Conservation (phyloP, 2,888 invertebrate species). For the Mesorhabditis spiculigera region DNA sequence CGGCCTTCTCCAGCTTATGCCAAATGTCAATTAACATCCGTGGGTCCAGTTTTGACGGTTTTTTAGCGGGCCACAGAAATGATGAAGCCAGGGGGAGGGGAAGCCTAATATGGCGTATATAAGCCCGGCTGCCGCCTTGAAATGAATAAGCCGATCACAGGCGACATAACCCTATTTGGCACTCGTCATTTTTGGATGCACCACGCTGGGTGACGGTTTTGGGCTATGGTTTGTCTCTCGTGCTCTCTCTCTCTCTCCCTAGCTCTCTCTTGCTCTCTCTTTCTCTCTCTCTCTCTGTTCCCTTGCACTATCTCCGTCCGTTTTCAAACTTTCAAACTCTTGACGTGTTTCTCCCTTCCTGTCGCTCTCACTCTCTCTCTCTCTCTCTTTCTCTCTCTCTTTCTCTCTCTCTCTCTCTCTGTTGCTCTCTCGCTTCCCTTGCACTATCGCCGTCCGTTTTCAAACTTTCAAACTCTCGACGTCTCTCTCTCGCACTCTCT, state of each 20-base stretch:
- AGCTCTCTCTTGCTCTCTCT: too few relatives aligned
- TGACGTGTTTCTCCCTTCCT: slow-evolving; percentile 7
- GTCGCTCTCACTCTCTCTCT: not conserved
- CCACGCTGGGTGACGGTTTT: too few relatives aligned
- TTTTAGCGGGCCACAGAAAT: not conserved
- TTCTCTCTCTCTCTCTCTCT: not conserved
- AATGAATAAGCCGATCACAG: too few relatives aligned
- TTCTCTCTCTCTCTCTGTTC: too few relatives aligned
- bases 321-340: slow-evolving; percentile 4
- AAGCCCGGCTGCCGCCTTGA: too few relatives aligned
- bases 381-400: slow-evolving; percentile 9
- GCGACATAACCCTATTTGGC: too few relatives aligned
- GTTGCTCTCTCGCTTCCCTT: not conserved
- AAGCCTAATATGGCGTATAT: not conserved
- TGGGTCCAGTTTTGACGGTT: not conserved
- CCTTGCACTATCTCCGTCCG: not conserved
- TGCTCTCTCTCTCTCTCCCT: too few relatives aligned
- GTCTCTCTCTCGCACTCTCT: not conserved
- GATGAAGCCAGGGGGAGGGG: not conserved
- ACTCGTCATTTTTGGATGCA: too few relatives aligned
- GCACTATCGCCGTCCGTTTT: not conserved
- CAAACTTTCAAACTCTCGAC: too few relatives aligned
- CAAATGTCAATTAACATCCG: not conserved
- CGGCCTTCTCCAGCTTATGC: not conserved
- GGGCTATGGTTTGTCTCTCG: too few relatives aligned